Base-by-base conservation (phyloP, 2,797 vertebrate genomes). In the Falco naumanni region DNA sequence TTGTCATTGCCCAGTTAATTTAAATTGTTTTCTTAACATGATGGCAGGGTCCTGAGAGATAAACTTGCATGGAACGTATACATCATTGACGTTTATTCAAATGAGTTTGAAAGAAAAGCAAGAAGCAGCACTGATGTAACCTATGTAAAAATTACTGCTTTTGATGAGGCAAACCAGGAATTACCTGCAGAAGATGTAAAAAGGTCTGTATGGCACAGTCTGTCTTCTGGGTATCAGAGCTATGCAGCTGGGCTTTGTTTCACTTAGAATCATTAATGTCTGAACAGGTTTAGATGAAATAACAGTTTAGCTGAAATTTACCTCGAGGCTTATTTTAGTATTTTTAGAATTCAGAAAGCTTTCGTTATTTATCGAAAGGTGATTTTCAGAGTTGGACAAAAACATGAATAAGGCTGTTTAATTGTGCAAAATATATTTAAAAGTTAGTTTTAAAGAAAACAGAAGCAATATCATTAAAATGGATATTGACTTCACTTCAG, bases 1-100 rank as follows among this genome's bases (percentile, higher is more conserved):
- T 60, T 80, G 26, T 64, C 33, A 39, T 11, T 41, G 31, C 41
- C 48, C 22, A 41, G 37, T 33, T 88, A 68, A 77, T 63, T 51
- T 56, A 76, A 72, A 72, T 45, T 16, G 1, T 37, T 91, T 78
- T 93, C 48, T 94, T 86, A 31, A 29, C 34, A 8, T 43, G 65
- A 15, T 43, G 20, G n/a, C 97, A 98, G 98, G 21, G 94, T 98
- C 80, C 65, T 99, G 65, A 92, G 96, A 57, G 85, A 93, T 6
- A 95, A n/a, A 57, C 96, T 99, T 33, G 89, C 34, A 11, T 98
- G 98, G 98, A 97, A 81, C 0, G 72, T 98, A 9, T 95, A 88
- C 9, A 16, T 98, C 19, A 6, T 98, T 34, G 75, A 88, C 29
- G 75, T 98, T 64, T 95, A 91, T 33, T 72, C 93, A 4, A 65